phyloP scores from a whole-genome alignment of 2,797 vertebrate species.

The Aythya fuligula region DNA sequence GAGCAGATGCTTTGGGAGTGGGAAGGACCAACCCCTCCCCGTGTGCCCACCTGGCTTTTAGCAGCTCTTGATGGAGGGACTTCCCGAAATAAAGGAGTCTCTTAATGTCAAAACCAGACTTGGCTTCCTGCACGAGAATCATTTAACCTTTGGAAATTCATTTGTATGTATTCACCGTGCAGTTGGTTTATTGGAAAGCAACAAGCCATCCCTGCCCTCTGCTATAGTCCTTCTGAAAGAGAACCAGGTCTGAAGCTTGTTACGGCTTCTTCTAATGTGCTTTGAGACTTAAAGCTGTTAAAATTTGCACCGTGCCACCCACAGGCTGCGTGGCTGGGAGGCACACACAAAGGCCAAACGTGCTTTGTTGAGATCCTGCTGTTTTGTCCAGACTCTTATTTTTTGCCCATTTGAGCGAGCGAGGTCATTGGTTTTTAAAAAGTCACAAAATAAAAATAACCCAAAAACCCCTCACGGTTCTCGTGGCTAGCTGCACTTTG shows the following conservation, averaged over 20 bases:
- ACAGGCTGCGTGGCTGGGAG: background rate
- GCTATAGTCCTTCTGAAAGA: background rate
- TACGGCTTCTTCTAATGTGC: background rate
- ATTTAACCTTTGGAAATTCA: slow-evolving; percentile 1
- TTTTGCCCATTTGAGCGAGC: background rate
- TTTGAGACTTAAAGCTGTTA: background rate
- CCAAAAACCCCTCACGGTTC: background rate
- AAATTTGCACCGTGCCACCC: background rate
- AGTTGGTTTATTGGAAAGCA: background rate
- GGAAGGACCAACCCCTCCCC: background rate
- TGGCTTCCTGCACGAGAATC: slow-evolving; percentile 8
- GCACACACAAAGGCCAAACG: background rate
- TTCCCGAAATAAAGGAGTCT: background rate
- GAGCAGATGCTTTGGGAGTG: slow-evolving; percentile 16
- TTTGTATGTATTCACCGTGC: background rate
- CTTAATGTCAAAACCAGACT: background rate
- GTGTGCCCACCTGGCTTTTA: background rate
- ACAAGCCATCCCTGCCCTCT: background rate
- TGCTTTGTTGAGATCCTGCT: background rate
- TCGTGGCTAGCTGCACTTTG: background rate
- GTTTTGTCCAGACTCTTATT: background rate
- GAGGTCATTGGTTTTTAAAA: background rate
- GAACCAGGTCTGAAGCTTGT: background rate
- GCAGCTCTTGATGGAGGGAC: background rate
- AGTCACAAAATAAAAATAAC: background rate